Evolutionary conservation across 2,888 invertebrate species (phyloP).

Genomic region (Folsomia manolachei): DNA sequence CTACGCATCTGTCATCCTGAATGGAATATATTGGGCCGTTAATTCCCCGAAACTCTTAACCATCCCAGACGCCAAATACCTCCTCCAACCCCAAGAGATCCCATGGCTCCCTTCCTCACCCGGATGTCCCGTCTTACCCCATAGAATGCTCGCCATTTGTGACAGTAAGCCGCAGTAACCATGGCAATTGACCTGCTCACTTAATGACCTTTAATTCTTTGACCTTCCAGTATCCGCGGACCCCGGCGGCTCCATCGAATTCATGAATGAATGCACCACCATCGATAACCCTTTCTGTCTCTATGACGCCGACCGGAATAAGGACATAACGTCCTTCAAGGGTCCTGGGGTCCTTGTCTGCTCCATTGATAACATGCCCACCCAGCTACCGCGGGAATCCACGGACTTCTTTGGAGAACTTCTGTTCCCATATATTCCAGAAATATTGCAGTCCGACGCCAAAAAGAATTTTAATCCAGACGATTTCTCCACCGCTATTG

Average conservation of each 20-base stretch:
- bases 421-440: conserved; percentile 79
- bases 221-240: conserved; percentile 74
- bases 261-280: conserved; percentile 99
- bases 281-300: conserved; percentile 98
- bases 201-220: conserved; percentile 52
- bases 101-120: conserved; percentile 90
- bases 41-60: conserved; percentile 93
- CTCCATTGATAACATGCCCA: conserved; percentile 99
- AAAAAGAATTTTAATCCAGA: conserved; percentile 73
- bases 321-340: conserved; percentile 91
- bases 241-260: conserved; percentile 97
- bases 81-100: conserved; percentile 80
- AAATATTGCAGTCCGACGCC: conserved; percentile 84
- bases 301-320: conserved; percentile 98
- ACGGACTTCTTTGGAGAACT: conserved; percentile 97
- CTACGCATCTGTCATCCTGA: conserved; percentile 92
- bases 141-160: conserved; percentile 87
- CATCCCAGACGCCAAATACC: conserved; percentile 94
- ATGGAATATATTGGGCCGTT: conserved; percentile 98
- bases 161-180: background rate
- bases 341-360: conserved; percentile 98
- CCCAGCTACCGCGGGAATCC: conserved; percentile 93
- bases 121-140: conserved; percentile 82
- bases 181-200: background rate
- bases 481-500: conserved; percentile 68